Base-by-base conservation (phyloP, 2,888 invertebrate species). In the Griposia aprilina region DNA sequence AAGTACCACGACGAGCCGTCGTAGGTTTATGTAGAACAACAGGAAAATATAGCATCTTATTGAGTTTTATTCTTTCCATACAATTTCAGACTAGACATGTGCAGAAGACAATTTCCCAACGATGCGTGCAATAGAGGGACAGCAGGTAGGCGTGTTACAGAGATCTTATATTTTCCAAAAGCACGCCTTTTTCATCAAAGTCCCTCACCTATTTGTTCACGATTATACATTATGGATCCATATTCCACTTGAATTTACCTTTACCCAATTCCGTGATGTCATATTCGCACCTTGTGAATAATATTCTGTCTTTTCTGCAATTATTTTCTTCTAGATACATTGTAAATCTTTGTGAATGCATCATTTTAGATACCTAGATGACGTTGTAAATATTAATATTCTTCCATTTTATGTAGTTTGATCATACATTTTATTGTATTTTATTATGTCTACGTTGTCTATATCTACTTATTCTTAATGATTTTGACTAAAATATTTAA, bases 61-160 rank as follows among this genome's bases (percentile, higher is more conserved):
- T 95, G 91, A 95, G 96, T 94, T 96, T 96, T 91, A 88, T 91
- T 95, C 93, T 97, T 97, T 97, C 97, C 97, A 94, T 97, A 94
- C 91, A 91, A 95, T 98, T 98, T 97, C 99, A 99, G 99, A 98
- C 98, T 99, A 98, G 99, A 99, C 98, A 99, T 99, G 99, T 99
- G 99, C 98, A 98, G 99, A 97, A 98, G 99, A 97, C 98, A 98
- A 97, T 98, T 98, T 97, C 98, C 98, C 96, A 98, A 98, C 97
- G 99, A 99, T 97, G 98, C 98, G 97, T 99, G 99, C 98, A 99
- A 99, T 98, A 98, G 99, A 97, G 99, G 99, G 97, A 99, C 99
- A 92, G 99, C 99, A 98, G 99, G 99, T 99, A 99, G 98, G 96
- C 96, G 96, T 96, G 96, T 95, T 93, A 93, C 92, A 91, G 92